A percentile compares a stretch with the other conserved stretches of the same genome.
Conservation (phyloP, 1,140 invertebrate genomes). For the Tetramorium simillimum region DNA sequence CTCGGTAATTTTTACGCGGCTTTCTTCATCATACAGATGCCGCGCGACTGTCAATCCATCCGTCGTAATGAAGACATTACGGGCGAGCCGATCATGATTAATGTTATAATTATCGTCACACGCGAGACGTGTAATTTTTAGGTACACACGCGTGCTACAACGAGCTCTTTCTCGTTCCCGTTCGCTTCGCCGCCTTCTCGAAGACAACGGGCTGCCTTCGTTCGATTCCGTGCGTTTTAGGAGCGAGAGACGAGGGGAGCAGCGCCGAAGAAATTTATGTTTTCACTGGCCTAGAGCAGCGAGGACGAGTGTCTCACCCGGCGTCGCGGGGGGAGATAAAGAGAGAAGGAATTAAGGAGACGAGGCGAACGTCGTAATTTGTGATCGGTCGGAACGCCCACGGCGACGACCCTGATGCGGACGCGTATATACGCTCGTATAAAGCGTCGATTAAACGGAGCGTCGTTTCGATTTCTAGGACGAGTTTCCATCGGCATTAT, state of each 20-base stretch:
- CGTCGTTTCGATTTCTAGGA: conserved; percentile 40
- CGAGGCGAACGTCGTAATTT: conserved; percentile 65
- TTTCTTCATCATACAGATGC: conserved; percentile 35
- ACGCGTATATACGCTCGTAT: conserved; percentile 6
- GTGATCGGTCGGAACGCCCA: conserved; percentile 60
- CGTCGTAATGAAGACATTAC: conserved; percentile 43
- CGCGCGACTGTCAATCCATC: conserved; percentile 38
- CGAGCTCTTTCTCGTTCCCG: not conserved
- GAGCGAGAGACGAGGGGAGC: not conserved
- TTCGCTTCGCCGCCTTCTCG: not conserved
- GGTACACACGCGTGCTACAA: not conserved
- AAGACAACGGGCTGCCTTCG: conserved; percentile 46
- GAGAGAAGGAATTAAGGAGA: conserved; percentile 46
- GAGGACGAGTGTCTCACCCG: conserved; percentile 35
- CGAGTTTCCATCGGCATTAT: conserved; percentile 36
- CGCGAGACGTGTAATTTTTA: conserved; percentile 48
- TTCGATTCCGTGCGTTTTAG: conserved; percentile 15
- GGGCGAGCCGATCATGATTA: conserved; percentile 35
- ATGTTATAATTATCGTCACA: conserved; percentile 51
- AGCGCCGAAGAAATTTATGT: conserved; percentile 64
- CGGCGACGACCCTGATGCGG: conserved; percentile 58
- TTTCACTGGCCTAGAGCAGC: conserved; percentile 25
- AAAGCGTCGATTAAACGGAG: conserved; percentile 60
- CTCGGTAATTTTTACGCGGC: conserved; percentile 29
- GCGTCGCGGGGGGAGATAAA: conserved; percentile 6